A percentile compares a stretch with the other conserved stretches of the same genome.
These are phyloP conservation scores for Sinocyclocheilus maitianheensis DNA, from an alignment of 2,113 vertebrate genomes.

Conservation along the genomic window DNA sequence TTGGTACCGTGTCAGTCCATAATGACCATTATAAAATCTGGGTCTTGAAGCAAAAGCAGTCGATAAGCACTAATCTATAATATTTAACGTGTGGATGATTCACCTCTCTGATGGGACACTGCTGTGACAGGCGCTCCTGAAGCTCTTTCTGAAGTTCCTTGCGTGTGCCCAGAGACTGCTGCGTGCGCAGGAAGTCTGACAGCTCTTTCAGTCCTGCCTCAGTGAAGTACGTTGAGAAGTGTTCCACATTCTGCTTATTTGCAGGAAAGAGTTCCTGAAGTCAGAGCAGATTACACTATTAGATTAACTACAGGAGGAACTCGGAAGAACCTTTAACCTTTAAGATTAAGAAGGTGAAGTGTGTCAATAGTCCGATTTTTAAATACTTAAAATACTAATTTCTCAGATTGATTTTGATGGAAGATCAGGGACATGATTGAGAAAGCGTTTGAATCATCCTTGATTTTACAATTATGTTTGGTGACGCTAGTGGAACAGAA, in stretches of 20 bases:
- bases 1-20: neutral
- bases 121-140: constrained; percentile 88
- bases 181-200: constrained; percentile 85
- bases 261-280: constrained; percentile 87
- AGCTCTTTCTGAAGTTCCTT: constrained; percentile 93
- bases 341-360: neutral
- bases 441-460: neutral
- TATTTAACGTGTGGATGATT: neutral
- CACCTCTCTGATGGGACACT: constrained; percentile 89
- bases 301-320: constrained; percentile 2
- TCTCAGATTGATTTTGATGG: neutral
- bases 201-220: constrained; percentile 90
- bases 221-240: constrained; percentile 90
- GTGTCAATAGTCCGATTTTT: neutral
- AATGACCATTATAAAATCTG: neutral
- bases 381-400: neutral
- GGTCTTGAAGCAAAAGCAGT: neutral
- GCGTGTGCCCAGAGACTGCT: constrained; percentile 88
- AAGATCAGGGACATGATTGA: neutral
- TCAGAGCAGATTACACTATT: neutral
- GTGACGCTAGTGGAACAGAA: neutral
- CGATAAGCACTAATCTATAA: neutral
- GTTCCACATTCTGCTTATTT: constrained; percentile 90
- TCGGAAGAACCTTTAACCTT: neutral
- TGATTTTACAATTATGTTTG: neutral